A percentile compares a stretch with the other conserved stretches of the same genome.
These are phyloP conservation scores for Andrena dorsata DNA, from an alignment of 2,888 invertebrate genomes.

Conservation along the genomic window DNA sequence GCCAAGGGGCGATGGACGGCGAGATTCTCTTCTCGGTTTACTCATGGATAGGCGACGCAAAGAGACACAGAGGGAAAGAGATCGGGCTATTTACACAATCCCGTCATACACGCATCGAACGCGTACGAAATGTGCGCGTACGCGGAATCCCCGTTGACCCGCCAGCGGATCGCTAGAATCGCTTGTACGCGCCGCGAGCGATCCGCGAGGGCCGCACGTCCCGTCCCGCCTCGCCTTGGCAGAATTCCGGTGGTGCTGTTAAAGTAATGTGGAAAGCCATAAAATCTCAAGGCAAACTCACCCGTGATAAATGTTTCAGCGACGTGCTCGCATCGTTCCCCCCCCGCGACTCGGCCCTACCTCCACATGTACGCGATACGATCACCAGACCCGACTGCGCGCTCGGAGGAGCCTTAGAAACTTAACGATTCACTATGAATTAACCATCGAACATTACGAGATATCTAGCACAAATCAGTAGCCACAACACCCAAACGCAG, in stretches of 20 bases:
- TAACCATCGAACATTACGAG: slow-evolving; percentile 39
- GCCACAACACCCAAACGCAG: slow-evolving; percentile 84
- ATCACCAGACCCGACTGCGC: background rate
- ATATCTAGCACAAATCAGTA: slow-evolving; percentile 75
- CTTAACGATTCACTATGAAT: slow-evolving; percentile 48
- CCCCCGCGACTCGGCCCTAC: slow-evolving; percentile 30
- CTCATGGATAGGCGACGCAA: slow-evolving; percentile 52
- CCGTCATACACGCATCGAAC: slow-evolving; percentile 51
- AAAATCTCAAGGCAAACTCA: slow-evolving; percentile 72
- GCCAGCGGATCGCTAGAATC: background rate
- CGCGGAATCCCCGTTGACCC: slow-evolving; percentile 5
- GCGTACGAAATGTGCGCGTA: slow-evolving; percentile 33
- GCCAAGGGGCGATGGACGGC: slow-evolving; percentile 43
- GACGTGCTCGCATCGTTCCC: slow-evolving; percentile 69
- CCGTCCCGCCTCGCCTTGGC: slow-evolving; percentile 42
- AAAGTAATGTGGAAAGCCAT: slow-evolving; percentile 65
- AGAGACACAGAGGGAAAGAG: slow-evolving; percentile 43
- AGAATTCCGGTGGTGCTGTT: slow-evolving; percentile 41
- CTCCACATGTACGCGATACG: slow-evolving; percentile 36
- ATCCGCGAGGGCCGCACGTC: slow-evolving; percentile 10
- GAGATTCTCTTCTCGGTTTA: slow-evolving; percentile 48
- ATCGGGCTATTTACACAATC: slow-evolving; percentile 57
- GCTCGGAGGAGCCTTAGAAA: slow-evolving; percentile 19
- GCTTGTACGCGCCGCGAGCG: background rate
- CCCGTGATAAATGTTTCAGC: slow-evolving; percentile 67